A percentile compares a stretch with the other conserved stretches of the same genome.
These are phyloP conservation scores for Hephaestus fuliginosus DNA, from an alignment of 2,797 vertebrate genomes.

Conservation along the genomic window DNA sequence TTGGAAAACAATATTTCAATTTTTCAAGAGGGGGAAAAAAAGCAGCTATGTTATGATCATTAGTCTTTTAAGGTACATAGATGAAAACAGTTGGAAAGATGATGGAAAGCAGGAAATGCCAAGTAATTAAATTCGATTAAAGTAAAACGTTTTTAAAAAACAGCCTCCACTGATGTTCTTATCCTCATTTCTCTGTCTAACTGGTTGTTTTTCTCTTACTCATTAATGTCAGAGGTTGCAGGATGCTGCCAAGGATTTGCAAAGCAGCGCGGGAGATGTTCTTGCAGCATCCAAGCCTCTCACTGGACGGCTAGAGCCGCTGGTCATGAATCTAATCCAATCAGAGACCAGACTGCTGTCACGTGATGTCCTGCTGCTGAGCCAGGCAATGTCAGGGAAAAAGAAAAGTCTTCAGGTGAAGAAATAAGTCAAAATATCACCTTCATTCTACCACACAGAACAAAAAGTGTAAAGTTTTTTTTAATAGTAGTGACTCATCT, in stretches of 20 bases:
- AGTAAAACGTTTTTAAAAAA: background rate
- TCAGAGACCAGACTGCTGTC: conserved; percentile 77
- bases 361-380: conserved; percentile 72
- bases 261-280: conserved; percentile 59
- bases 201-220: conserved; percentile 36
- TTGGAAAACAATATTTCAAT: conserved; percentile 3
- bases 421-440: background rate
- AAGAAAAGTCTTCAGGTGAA: conserved; percentile 77
- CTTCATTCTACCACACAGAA: background rate
- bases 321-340: conserved; percentile 65
- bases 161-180: background rate
- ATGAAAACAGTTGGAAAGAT: background rate
- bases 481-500: background rate
- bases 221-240: conserved; percentile 67
- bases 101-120: background rate
- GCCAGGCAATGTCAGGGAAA: conserved; percentile 48
- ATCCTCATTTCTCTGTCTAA: background rate
- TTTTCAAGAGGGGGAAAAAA: background rate
- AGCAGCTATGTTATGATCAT: background rate
- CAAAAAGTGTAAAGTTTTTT: background rate
- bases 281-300: conserved; percentile 75
- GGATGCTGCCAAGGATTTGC: conserved; percentile 55
- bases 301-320: conserved; percentile 54
- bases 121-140: background rate
- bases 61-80: background rate